These are phyloP conservation scores for Dione vanillae DNA, from an alignment of 2,888 invertebrate species.

Conservation along the genomic window DNA sequence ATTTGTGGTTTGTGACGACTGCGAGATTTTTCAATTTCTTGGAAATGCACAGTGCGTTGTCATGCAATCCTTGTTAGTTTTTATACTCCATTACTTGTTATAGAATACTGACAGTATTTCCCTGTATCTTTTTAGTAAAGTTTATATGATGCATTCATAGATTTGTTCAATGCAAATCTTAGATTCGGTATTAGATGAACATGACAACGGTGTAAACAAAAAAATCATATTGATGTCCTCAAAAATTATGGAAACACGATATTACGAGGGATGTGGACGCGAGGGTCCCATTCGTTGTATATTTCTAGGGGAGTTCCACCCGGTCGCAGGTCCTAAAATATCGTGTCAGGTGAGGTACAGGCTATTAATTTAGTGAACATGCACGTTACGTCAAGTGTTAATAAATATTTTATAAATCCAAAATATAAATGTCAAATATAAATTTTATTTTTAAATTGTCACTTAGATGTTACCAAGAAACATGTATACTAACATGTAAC, in stretches of 20 bases:
- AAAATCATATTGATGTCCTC: conserved; percentile 58
- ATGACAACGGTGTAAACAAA: conserved; percentile 54
- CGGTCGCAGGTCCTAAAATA: conserved; percentile 92
- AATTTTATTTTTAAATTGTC: no score
- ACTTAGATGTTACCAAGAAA: no score
- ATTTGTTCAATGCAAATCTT: conserved; percentile 43
- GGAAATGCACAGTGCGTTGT: conserved; percentile 46
- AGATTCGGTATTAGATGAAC: conserved; percentile 44
- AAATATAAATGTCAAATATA: background rate
- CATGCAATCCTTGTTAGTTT: conserved; percentile 41
- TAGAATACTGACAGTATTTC: conserved; percentile 11
- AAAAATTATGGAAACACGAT: conserved; percentile 77
- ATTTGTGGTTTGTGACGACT: conserved; percentile 21
- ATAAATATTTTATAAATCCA: conserved; percentile 22
- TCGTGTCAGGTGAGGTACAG: conserved; percentile 88
- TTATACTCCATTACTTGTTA: conserved; percentile 12
- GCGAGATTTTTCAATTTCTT: conserved; percentile 41
- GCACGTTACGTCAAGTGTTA: conserved; percentile 16
- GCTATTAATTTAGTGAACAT: background rate
- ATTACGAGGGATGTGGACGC: conserved; percentile 86
- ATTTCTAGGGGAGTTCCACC: conserved; percentile 91
- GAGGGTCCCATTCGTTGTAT: conserved; percentile 92
- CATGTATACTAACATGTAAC: no score
- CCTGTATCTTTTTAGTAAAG: conserved; percentile 4
- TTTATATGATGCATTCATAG: conserved; percentile 37